Evolutionary conservation across 2,888 invertebrate species (phyloP).

Genomic region (Leptogaster cylindrica): DNA sequence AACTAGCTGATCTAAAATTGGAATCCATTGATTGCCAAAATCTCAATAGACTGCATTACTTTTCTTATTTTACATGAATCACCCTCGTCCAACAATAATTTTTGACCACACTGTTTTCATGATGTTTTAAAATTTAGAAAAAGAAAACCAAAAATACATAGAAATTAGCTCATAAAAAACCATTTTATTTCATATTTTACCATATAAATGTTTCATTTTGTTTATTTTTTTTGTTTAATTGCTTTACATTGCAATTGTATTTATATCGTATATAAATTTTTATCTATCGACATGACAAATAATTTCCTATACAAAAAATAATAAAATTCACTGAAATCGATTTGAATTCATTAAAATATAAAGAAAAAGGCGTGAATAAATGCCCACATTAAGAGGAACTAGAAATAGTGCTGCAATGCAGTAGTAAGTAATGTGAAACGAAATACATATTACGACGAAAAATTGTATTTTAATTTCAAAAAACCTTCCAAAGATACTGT

Average conservation of each 20-base stretch:
- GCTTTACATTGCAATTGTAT: slow-evolving; percentile 29
- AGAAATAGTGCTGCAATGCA: slow-evolving; percentile 4
- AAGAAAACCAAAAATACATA: slow-evolving; percentile 4
- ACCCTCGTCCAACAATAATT: too few relatives aligned
- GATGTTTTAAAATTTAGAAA: too few relatives aligned
- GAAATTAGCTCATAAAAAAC: slow-evolving; percentile 17
- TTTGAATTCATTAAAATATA: background rate
- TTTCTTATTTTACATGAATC: too few relatives aligned
- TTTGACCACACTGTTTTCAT: too few relatives aligned
- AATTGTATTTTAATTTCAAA: background rate
- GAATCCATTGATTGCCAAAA: too few relatives aligned
- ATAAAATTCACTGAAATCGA: slow-evolving; percentile 6
- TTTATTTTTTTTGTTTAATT: slow-evolving; percentile 33
- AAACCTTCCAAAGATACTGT: slow-evolving; percentile 7
- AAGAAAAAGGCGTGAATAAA: slow-evolving; percentile 25
- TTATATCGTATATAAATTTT: slow-evolving; percentile 15
- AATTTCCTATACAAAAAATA: slow-evolving; percentile 21
- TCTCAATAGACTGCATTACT: too few relatives aligned
- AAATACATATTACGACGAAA: background rate
- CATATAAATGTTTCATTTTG: slow-evolving; percentile 35
- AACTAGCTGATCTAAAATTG: too few relatives aligned
- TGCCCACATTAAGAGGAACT: slow-evolving; percentile 23
- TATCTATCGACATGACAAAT: slow-evolving; percentile 27
- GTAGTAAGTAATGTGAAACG: background rate
- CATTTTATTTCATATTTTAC: slow-evolving; percentile 19